Conservation (phyloP, 2,797 vertebrate genomes). For the Sebastes hopkinsi region DNA sequence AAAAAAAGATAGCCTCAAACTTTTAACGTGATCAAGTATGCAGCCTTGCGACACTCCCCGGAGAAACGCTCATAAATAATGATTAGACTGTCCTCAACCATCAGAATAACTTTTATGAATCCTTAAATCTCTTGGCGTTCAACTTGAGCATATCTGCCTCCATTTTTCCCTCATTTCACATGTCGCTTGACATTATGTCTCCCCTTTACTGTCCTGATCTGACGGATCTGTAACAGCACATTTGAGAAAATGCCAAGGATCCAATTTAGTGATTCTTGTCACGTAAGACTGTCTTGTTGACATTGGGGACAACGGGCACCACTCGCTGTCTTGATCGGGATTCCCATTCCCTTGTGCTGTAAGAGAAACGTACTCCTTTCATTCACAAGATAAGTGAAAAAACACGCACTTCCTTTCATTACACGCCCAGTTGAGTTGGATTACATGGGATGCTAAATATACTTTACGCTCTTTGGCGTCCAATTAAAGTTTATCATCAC, state of each 20-base stretch:
- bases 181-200: conserved; percentile 3
- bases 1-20: conserved; percentile 11
- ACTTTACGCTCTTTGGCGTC: conserved; percentile 33
- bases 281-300: neutral
- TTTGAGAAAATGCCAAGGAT: neutral
- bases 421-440: neutral
- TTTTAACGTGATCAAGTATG: conserved; percentile 26
- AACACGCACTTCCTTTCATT: neutral
- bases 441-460: neutral
- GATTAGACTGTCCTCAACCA: conserved; percentile 26
- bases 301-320: neutral
- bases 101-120: conserved; percentile 37
- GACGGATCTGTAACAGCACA: neutral
- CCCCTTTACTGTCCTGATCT: neutral
- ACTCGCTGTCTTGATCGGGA: neutral
- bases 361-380: neutral
- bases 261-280: neutral
- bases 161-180: conserved; percentile 11
- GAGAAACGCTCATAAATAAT: conserved; percentile 40
- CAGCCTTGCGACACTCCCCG: conserved; percentile 4
- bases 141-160: neutral
- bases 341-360: neutral
- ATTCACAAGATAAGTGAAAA: neutral
- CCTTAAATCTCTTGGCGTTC: conserved; percentile 13
- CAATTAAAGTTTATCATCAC: conserved; percentile 22